A percentile compares a stretch with the other conserved stretches of the same genome.
These are phyloP conservation scores for Alauda arvensis DNA, from an alignment of 2,797 vertebrate species.

Conservation along the genomic window DNA sequence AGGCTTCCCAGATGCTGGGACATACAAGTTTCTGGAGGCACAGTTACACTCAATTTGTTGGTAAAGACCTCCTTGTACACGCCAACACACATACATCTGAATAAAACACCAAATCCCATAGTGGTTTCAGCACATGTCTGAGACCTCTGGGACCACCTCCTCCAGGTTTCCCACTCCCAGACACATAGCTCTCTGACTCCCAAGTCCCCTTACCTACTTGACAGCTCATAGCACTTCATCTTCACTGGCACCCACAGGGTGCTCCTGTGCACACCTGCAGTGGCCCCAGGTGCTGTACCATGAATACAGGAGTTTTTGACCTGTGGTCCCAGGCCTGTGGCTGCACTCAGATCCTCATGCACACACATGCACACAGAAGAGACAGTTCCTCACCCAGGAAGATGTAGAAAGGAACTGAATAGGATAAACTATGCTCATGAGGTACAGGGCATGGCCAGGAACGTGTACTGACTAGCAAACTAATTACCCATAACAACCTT, in stretches of 20 bases:
- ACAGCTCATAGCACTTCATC: neutral
- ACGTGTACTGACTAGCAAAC: accelerated
- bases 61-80: neutral
- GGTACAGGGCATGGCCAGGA: neutral
- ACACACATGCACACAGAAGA: neutral
- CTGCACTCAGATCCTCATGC: neutral
- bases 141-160: neutral
- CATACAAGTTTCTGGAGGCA: neutral
- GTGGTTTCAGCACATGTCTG: neutral
- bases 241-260: neutral
- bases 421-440: neutral
- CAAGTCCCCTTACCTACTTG: neutral
- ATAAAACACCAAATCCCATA: neutral
- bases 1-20: neutral
- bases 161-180: neutral
- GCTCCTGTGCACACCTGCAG: neutral
- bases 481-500: neutral
- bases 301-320: neutral
- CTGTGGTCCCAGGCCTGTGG: neutral
- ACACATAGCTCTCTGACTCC: neutral
- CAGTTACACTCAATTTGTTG: neutral
- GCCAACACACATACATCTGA: neutral
- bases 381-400: neutral
- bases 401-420: neutral
- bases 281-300: neutral